phyloP scores from a whole-genome alignment of 2,113 vertebrate genomes.

The Rynchops niger region DNA sequence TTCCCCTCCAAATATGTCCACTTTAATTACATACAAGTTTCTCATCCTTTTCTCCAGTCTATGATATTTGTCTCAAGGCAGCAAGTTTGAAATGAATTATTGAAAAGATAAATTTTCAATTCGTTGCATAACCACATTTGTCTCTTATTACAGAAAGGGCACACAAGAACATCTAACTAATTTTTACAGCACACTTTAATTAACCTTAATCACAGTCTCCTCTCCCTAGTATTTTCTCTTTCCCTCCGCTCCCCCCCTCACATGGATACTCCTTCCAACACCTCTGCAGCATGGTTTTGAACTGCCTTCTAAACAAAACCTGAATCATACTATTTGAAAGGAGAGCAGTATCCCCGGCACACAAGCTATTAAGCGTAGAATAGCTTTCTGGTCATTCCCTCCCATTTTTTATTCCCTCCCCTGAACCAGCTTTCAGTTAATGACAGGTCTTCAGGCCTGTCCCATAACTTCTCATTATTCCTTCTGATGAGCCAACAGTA shows the following conservation, averaged over 20 bases:
- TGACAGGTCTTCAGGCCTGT: not conserved
- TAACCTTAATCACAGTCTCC: constrained; percentile 26
- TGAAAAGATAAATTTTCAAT: constrained; percentile 41
- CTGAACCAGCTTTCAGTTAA: not conserved
- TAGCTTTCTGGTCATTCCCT: not conserved
- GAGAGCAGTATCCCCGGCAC: not conserved
- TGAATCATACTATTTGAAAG: not conserved
- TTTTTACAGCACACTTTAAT: constrained; percentile 42
- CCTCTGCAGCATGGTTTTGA: not conserved
- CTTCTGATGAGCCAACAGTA: constrained; percentile 23
- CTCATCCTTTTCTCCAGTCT: not conserved
- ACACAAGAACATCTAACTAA: not conserved
- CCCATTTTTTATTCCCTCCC: not conserved
- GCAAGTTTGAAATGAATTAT: constrained; percentile 30
- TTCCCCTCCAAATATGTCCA: not conserved
- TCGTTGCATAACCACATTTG: not conserved
- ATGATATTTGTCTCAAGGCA: constrained; percentile 37
- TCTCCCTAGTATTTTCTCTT: not conserved
- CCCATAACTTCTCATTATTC: constrained; percentile 45
- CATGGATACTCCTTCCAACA: not conserved
- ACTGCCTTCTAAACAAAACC: not conserved
- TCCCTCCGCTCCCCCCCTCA: not conserved
- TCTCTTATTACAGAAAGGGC: constrained; percentile 11
- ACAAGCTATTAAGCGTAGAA: not conserved
- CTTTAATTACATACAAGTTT: constrained; percentile 1